These are phyloP conservation scores for Tribolium castaneum DNA, from an alignment of 1,140 invertebrate species.

Conservation along the genomic window DNA sequence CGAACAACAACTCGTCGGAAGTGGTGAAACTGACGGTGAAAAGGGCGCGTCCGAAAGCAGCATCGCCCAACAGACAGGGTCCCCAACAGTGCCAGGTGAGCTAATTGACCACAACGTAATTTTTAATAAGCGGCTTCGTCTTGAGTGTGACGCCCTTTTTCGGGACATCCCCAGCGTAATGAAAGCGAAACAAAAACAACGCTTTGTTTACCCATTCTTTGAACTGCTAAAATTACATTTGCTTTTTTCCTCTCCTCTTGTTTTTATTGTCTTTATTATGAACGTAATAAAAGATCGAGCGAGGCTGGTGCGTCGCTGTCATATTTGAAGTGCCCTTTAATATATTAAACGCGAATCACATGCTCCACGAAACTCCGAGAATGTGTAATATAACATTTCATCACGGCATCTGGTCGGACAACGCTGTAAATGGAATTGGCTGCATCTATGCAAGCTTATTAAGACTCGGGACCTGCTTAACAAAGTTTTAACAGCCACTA, in stretches of 20 bases:
- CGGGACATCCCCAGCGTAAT: neutral
- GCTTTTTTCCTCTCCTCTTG: slow-evolving; percentile 29
- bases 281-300: slow-evolving; percentile 35
- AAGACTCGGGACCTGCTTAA: neutral
- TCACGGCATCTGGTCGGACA: slow-evolving; percentile 45
- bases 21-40: slow-evolving; percentile 61
- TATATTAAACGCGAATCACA: slow-evolving; percentile 48
- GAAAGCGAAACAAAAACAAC: slow-evolving; percentile 29
- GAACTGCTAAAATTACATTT: slow-evolving; percentile 36
- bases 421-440: slow-evolving; percentile 41
- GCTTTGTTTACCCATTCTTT: slow-evolving; percentile 32
- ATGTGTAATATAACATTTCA: slow-evolving; percentile 49
- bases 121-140: neutral
- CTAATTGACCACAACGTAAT: neutral
- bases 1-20: slow-evolving; percentile 54
- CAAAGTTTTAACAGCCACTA: neutral
- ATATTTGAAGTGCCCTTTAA: slow-evolving; percentile 41
- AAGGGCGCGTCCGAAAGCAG: slow-evolving; percentile 70
- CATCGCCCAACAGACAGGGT: slow-evolving; percentile 78
- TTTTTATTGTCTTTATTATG: slow-evolving; percentile 39
- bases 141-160: neutral
- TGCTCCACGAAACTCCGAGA: slow-evolving; percentile 43
- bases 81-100: slow-evolving; percentile 77
- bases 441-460: slow-evolving; percentile 15
- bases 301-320: slow-evolving; percentile 17